phyloP scores from a whole-genome alignment of 2,888 invertebrate genomes.

The Ferdinandea cuprea region DNA sequence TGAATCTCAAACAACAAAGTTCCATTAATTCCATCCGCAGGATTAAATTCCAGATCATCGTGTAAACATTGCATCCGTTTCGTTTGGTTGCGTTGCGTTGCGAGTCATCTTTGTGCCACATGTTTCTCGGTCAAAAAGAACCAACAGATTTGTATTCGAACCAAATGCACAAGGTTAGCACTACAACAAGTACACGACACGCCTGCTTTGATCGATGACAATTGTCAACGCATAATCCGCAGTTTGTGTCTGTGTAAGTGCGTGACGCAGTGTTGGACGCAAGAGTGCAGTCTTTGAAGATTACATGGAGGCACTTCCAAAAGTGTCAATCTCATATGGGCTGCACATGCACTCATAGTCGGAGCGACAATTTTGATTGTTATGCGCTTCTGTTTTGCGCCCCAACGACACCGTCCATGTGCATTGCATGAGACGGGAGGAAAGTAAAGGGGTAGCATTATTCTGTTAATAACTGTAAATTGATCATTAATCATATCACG shows the following conservation, averaged over 20 bases:
- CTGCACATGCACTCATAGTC: constrained; percentile 34
- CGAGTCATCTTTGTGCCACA: constrained; percentile 61
- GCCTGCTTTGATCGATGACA: constrained; percentile 70
- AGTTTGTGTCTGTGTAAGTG: constrained; percentile 1
- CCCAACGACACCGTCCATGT: background rate
- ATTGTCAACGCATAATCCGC: constrained; percentile 67
- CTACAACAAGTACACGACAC: constrained; percentile 7
- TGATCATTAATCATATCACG: constrained; percentile 56
- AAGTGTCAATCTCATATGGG: constrained; percentile 57
- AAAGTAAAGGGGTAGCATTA: constrained; percentile 9
- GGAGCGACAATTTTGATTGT: constrained; percentile 22
- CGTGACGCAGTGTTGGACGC: background rate
- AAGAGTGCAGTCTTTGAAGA: constrained; percentile 56
- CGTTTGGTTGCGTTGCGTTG: constrained; percentile 10
- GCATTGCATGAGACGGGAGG: background rate
- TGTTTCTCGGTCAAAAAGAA: constrained; percentile 11
- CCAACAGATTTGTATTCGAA: constrained; percentile 12
- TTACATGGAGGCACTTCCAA: constrained; percentile 14
- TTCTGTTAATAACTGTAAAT: constrained; percentile 49
- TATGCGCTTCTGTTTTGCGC: constrained; percentile 32
- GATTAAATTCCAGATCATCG: constrained; percentile 74
- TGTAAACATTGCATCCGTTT: constrained; percentile 71
- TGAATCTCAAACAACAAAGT: constrained; percentile 68
- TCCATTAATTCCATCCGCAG: constrained; percentile 68
- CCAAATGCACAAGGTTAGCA: constrained; percentile 51